A percentile compares a stretch with the other conserved stretches of the same genome.
Conservation (phyloP, 1,140 invertebrate genomes). For the Trissolcus basalis region DNA sequence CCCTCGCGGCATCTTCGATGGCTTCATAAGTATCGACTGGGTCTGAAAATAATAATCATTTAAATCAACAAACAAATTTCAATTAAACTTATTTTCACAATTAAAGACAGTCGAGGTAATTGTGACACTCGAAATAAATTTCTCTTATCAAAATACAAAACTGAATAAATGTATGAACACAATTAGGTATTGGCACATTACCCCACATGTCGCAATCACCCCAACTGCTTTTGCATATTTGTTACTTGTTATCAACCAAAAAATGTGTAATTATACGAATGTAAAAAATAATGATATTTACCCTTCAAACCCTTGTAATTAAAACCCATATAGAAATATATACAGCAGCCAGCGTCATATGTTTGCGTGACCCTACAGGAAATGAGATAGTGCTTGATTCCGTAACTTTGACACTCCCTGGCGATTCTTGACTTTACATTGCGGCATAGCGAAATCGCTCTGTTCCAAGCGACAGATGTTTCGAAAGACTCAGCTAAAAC, state of each 20-base stretch:
- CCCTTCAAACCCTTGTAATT: constrained; percentile 78
- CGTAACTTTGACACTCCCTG: constrained; percentile 82
- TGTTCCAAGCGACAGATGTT: constrained; percentile 97
- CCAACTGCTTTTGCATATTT: no score
- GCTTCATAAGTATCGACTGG: constrained; percentile 90
- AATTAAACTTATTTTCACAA: no score
- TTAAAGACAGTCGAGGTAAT: no score
- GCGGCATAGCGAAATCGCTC: constrained; percentile 86
- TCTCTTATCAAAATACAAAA: no score
- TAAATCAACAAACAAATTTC: no score
- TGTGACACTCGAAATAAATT: no score
- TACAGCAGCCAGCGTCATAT: constrained; percentile 96
- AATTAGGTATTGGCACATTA: no score
- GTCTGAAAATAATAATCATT: constrained; percentile 74
- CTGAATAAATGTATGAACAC: no score
- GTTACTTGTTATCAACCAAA: no score
- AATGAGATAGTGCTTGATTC: constrained; percentile 81
- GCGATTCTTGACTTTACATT: constrained; percentile 92
- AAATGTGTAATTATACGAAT: no score
- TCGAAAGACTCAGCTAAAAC: constrained; percentile 98
- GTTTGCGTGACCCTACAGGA: constrained; percentile 95
- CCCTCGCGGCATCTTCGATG: constrained; percentile 88
- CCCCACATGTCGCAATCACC: no score
- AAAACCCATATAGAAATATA: constrained; percentile 99
- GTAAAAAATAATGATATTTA: constrained; percentile 12